Conservation (phyloP, 1,140 invertebrate genomes). For the Neoseiulus cucumeris region DNA sequence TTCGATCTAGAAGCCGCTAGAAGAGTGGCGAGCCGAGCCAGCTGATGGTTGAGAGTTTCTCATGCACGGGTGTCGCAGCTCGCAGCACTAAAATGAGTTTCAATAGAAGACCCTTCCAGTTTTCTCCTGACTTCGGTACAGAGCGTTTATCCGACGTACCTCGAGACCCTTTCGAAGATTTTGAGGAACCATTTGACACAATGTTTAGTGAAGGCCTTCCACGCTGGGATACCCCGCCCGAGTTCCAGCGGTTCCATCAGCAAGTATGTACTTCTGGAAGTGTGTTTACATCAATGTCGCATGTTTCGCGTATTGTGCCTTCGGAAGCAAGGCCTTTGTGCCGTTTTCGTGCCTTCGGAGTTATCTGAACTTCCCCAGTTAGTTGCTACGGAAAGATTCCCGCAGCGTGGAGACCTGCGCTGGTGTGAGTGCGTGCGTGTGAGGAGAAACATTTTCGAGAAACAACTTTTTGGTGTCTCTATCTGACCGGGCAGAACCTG, state of each 20-base stretch:
- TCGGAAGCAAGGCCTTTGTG: not conserved
- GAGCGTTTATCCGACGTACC: not conserved
- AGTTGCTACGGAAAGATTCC: not conserved
- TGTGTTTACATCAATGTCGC: not conserved
- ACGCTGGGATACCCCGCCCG: not conserved
- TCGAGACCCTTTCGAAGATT: not conserved
- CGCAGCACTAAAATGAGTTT: slow-evolving; percentile 7
- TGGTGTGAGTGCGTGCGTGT: no score
- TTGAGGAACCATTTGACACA: not conserved
- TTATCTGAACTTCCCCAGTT: not conserved
- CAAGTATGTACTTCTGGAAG: not conserved
- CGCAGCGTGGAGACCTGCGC: no score
- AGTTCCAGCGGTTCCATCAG: not conserved
- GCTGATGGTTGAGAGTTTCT: not conserved
- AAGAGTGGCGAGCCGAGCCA: not conserved
- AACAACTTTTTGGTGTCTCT: no score
- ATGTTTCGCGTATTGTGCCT: not conserved
- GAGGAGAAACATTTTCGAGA: no score
- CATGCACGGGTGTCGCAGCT: not conserved
- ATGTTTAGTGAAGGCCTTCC: not conserved
- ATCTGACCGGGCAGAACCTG: no score
- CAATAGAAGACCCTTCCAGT: slow-evolving; percentile 8
- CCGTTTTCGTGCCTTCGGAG: not conserved
- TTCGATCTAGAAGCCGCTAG: no score
- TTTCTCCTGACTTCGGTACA: slow-evolving; percentile 1